Percentiles rank a stretch among this genome's conserved stretches.
phyloP scores from a whole-genome alignment of 2,888 invertebrate genomes.

The Apocheima hispidaria region DNA sequence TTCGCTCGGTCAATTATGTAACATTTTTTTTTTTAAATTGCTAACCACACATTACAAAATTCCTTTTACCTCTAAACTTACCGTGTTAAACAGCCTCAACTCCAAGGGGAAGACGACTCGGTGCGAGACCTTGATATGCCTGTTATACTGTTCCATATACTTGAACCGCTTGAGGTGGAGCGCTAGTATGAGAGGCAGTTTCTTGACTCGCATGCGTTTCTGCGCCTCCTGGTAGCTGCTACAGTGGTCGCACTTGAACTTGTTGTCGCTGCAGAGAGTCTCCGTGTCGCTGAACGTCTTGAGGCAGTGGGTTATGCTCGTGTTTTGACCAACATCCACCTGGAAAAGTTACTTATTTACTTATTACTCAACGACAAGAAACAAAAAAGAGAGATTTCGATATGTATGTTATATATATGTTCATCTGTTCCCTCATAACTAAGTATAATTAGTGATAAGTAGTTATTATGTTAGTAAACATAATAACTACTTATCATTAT shows the following conservation, averaged over 20 bases:
- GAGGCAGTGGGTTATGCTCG: constrained; percentile 99
- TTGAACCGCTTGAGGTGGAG: constrained; percentile 98
- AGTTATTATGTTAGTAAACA: no score
- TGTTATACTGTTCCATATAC: constrained; percentile 99
- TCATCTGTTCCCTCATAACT: no score
- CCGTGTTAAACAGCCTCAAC: constrained; percentile 98
- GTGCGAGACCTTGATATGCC: constrained; percentile 99
- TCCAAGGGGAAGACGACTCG: constrained; percentile 99
- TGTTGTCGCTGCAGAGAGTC: constrained; percentile 99
- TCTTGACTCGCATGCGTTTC: constrained; percentile 99
- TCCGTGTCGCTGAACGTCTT: constrained; percentile 99
- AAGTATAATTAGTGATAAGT: no score
- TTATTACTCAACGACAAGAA: no score
- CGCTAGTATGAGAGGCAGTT: constrained; percentile 98
- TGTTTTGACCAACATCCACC: constrained; percentile 99
- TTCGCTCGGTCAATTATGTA: no score
- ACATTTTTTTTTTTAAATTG: no score
- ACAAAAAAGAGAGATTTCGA: no score
- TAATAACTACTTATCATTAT: no score
- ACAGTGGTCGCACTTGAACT: constrained; percentile 99
- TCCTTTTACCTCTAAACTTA: constrained; percentile 80
- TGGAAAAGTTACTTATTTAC: constrained; percentile 79
- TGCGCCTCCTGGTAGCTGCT: constrained; percentile 99
- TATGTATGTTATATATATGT: no score
- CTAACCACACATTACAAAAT: no score